Evolutionary conservation across 1,140 invertebrate genomes (phyloP).

Genomic region (Pantala flavescens): DNA sequence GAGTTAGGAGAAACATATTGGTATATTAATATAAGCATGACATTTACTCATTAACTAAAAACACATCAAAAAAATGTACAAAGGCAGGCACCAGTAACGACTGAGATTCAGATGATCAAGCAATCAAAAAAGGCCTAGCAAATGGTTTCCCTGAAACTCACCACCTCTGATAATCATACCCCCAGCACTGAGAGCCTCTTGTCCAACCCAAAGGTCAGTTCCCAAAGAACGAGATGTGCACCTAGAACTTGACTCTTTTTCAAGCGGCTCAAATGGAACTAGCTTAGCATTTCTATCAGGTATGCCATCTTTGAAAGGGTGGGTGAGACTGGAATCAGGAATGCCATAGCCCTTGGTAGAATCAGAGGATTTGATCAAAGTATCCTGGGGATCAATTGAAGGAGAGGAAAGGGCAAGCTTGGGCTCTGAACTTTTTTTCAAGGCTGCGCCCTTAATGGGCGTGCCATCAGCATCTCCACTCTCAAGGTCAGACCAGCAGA

Average conservation of each 20-base stretch:
- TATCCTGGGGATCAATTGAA: constrained; percentile 20
- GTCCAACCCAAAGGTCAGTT: constrained; percentile 7
- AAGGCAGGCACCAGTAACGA: not conserved
- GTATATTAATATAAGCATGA: not conserved
- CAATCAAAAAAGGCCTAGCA: not conserved
- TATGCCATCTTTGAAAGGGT: not conserved
- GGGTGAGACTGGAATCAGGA: not conserved
- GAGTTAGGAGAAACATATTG: not conserved
- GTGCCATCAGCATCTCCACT: not conserved
- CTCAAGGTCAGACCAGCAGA: constrained; percentile 44
- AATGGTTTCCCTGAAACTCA: not conserved
- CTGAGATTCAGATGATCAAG: not conserved
- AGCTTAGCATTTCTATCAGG: not conserved
- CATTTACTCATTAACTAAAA: not conserved
- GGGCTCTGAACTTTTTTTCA: constrained; percentile 39
- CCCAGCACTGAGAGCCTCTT: not conserved
- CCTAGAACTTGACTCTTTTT: not conserved
- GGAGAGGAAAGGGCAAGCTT: constrained; percentile 39
- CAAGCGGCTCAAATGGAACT: not conserved
- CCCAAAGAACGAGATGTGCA: not conserved
- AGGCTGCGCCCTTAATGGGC: constrained; percentile 31
- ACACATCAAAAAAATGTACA: not conserved
- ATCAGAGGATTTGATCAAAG: not conserved
- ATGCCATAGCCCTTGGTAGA: not conserved
- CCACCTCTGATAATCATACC: not conserved